Base-by-base conservation (phyloP, 2,888 invertebrate species). In the Eurois occulta region DNA sequence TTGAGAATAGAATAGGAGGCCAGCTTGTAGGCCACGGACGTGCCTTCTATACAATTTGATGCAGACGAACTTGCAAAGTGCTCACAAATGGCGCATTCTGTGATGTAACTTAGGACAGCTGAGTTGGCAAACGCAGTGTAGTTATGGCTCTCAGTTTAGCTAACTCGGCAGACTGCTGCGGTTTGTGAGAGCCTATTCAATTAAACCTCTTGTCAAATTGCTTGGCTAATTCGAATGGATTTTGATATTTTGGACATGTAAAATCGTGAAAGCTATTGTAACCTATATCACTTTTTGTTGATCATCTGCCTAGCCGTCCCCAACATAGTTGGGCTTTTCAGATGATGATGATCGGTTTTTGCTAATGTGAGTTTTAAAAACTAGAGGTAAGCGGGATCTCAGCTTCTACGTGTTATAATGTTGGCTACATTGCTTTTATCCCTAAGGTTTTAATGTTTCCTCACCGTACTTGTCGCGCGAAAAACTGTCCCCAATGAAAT, bases 51-150 rank as follows among this genome's bases (percentile, higher is more conserved):
- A 52, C 70, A 10, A 4, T 32, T 60, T 46, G 41, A 68, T 81
- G 38, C 41, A 48, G 67, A 48, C 38, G 67, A 67, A 68, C 35
- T 81, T 55, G 46, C 60, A 46, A 79, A 81, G 32, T 60, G 38
- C 38, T 74, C 24, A 32, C 32, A 60, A 60, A 52, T 52, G 11
- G 43, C 74, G 60, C 58, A 66, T 48, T 52, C 13, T 46, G 24
- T 55, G 55, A 64, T 68, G 32, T 67, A 73, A 64, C 48, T 81
- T 43, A 24, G 13, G 6, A 35, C 13, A 28, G 75, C 35, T 64
- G 64, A 75, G 28, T 76, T 43, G 21, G 28, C 55, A 46, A 67
- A 62, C 16, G 60, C 46, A 38, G 13, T 67, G 67, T 52, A 28
- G 43, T 62, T 35, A 32, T n/a, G 24, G 21, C 11, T 28, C 28